A percentile compares a stretch with the other conserved stretches of the same genome.
Evolutionary conservation across 2,888 invertebrate species (phyloP).

Genomic region (Lithophane semibrunnea): DNA sequence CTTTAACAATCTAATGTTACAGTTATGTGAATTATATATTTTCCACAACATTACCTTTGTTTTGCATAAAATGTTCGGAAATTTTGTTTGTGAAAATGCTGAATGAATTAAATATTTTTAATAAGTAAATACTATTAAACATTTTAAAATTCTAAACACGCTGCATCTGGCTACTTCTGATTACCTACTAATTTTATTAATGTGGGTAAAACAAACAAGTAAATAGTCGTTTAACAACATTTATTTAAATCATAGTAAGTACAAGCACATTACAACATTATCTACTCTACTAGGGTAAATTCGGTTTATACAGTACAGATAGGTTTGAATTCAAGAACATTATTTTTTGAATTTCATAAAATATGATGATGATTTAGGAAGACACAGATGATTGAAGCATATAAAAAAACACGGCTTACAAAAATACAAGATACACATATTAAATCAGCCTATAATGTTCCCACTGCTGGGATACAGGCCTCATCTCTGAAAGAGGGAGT

Average conservation of each 20-base stretch:
- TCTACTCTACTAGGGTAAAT: constrained; percentile 35
- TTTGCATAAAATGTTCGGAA: no score
- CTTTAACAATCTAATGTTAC: no score
- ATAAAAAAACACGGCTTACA: neutral
- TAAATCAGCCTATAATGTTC: neutral
- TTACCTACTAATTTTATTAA: neutral
- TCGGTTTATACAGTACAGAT: constrained; percentile 44
- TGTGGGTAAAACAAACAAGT: constrained; percentile 4
- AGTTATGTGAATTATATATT: no score
- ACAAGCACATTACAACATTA: constrained; percentile 11
- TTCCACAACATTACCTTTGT: no score
- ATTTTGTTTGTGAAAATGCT: no score
- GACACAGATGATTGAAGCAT: neutral
- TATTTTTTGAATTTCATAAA: no score
- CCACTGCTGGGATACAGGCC: no score
- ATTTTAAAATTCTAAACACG: neutral
- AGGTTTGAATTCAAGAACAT: neutral
- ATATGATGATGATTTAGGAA: neutral
- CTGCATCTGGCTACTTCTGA: no score
- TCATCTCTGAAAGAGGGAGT: no score
- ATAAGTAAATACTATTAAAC: neutral
- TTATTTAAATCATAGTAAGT: constrained; percentile 21
- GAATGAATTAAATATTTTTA: neutral
- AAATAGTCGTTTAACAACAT: neutral
- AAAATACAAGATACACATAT: neutral